phyloP scores from a whole-genome alignment of 1,140 invertebrate species.

The Bombus terrestris region DNA sequence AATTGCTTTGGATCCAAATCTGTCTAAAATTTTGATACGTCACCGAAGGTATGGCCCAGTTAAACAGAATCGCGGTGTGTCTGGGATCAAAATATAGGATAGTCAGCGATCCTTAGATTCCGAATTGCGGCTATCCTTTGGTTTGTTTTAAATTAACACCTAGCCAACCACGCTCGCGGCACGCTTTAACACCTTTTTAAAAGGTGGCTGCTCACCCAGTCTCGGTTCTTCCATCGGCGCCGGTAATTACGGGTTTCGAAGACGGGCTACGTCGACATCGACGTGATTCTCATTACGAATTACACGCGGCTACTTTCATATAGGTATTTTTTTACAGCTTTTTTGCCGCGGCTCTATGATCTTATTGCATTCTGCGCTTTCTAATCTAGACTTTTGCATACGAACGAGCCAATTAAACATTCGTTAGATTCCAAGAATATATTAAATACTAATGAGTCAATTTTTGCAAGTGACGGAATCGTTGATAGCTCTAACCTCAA shows the following conservation, averaged over 20 bases:
- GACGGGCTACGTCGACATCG: slow-evolving; percentile 51
- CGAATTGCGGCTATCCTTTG: slow-evolving; percentile 64
- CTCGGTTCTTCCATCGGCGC: slow-evolving; percentile 49
- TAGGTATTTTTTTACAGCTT: neutral
- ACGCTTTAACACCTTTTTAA: slow-evolving; percentile 79
- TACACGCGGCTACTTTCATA: slow-evolving; percentile 23
- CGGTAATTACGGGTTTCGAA: slow-evolving; percentile 66
- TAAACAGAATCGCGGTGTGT: neutral
- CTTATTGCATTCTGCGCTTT: neutral
- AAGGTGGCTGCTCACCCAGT: slow-evolving; percentile 52
- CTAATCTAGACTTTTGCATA: neutral
- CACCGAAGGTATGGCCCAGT: slow-evolving; percentile 14
- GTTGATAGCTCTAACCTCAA: neutral
- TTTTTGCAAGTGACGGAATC: neutral
- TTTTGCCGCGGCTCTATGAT: neutral
- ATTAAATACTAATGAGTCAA: slow-evolving; percentile 13
- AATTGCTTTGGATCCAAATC: neutral
- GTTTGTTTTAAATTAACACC: slow-evolving; percentile 80
- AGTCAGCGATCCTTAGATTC: slow-evolving; percentile 25
- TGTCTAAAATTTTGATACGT: slow-evolving; percentile 25
- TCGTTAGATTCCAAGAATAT: too few relatives aligned
- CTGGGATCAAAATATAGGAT: slow-evolving; percentile 15
- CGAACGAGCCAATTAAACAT: neutral
- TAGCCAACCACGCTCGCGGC: slow-evolving; percentile 68
- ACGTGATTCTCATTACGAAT: slow-evolving; percentile 60